A percentile compares a stretch with the other conserved stretches of the same genome.
These are phyloP conservation scores for Pantala flavescens DNA, from an alignment of 1,140 invertebrate species.

Conservation along the genomic window DNA sequence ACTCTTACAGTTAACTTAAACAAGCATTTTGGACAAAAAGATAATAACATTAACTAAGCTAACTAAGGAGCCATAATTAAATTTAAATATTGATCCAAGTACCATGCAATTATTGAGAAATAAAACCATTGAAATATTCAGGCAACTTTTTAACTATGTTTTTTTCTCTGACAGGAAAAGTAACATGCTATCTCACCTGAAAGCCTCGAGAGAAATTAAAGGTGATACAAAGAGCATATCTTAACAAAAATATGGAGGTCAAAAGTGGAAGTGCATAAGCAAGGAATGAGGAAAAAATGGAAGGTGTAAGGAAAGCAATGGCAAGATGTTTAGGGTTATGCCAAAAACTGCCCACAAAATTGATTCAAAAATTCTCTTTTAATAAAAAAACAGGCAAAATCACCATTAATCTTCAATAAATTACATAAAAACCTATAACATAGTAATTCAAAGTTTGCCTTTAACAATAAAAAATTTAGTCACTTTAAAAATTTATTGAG, in stretches of 20 bases:
- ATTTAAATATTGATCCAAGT: no score
- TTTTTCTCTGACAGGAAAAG: background rate
- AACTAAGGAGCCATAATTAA: background rate
- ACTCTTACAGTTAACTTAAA: background rate
- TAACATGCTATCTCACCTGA: background rate
- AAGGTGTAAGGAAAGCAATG: background rate
- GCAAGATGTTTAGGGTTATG: background rate
- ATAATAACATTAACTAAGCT: background rate
- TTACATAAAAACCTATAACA: no score
- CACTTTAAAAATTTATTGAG: no score
- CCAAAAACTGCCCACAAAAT: background rate
- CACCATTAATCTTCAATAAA: no score
- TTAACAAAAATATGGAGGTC: background rate
- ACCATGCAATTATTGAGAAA: no score
- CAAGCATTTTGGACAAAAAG: background rate
- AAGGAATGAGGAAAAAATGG: background rate
- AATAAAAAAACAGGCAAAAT: no score
- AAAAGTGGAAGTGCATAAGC: background rate
- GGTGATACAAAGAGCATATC: background rate
- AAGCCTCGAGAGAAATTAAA: background rate
- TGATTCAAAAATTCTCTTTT: no score
- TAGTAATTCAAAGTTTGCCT: no score
- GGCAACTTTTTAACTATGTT: background rate
- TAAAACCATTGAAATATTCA: no score
- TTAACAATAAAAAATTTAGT: no score